Evolutionary conservation across 2,113 vertebrate genomes (phyloP).

Genomic region (Verasper variegatus): DNA sequence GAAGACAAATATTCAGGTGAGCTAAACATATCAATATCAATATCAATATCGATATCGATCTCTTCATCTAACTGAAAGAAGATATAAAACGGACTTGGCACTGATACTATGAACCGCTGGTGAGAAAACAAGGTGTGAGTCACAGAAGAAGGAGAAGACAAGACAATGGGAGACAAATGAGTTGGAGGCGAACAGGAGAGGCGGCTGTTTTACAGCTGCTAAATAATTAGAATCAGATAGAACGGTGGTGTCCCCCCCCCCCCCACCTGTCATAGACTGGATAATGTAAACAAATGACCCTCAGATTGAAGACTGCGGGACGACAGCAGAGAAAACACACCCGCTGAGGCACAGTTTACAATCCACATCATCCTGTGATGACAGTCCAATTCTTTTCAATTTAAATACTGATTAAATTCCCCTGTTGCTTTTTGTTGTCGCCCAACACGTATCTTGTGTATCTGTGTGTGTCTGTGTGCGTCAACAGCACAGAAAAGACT

Average conservation of each 20-base stretch:
- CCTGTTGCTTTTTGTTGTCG: constrained; percentile 37
- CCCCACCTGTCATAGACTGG: constrained; percentile 59
- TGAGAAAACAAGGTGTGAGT: neutral
- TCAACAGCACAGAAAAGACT: neutral
- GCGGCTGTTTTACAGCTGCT: constrained; percentile 63
- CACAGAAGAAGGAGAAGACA: neutral
- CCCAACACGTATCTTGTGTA: neutral
- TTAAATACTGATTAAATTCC: constrained; percentile 63
- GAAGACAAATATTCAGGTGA: no score
- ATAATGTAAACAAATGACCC: constrained; percentile 74
- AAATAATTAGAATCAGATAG: constrained; percentile 71
- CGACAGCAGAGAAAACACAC: neutral
- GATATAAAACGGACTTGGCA: no score
- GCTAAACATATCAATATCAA: no score
- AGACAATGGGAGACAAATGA: constrained; percentile 43
- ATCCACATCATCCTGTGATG: constrained; percentile 60
- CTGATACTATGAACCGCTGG: neutral
- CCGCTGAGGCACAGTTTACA: constrained; percentile 34
- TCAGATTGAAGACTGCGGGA: constrained; percentile 56
- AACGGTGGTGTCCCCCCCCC: constrained; percentile 56
- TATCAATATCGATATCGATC: no score
- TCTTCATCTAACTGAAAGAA: no score
- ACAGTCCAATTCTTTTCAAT: constrained; percentile 64
- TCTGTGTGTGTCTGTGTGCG: neutral
- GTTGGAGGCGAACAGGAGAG: constrained; percentile 39